A percentile compares a stretch with the other conserved stretches of the same genome.
phyloP scores from a whole-genome alignment of 2,113 vertebrate species.

The Sebastes fasciatus region DNA sequence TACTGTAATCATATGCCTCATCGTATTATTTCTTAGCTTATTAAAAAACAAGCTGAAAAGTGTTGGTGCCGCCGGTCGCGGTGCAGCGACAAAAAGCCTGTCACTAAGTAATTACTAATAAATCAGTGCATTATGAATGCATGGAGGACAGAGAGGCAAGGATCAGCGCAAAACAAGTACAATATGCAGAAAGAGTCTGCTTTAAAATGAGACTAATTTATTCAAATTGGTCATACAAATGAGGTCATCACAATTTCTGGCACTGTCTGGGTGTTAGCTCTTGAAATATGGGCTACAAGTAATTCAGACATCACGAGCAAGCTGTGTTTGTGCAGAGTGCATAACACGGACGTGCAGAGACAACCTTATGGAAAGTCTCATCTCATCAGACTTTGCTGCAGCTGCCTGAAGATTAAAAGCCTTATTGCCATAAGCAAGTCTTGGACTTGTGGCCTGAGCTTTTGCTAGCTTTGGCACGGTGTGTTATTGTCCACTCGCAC shows the following conservation, averaged over 20 bases:
- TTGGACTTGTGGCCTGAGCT: slow-evolving; percentile 38
- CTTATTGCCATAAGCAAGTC: slow-evolving; percentile 41
- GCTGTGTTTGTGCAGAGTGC: slow-evolving; percentile 35
- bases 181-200: slow-evolving; percentile 31
- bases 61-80: slow-evolving; percentile 1
- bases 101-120: slow-evolving; percentile 58
- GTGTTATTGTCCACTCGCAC: slow-evolving; percentile 23
- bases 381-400: slow-evolving; percentile 37
- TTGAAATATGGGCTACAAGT: slow-evolving; percentile 49
- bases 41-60: slow-evolving; percentile 42
- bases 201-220: slow-evolving; percentile 37
- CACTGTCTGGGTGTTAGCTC: slow-evolving; percentile 17
- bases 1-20: slow-evolving; percentile 54
- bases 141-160: slow-evolving; percentile 8
- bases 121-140: slow-evolving; percentile 32
- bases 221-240: slow-evolving; percentile 50
- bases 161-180: slow-evolving; percentile 35
- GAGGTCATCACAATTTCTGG: slow-evolving; percentile 50
- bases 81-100: slow-evolving; percentile 29
- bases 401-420: slow-evolving; percentile 62
- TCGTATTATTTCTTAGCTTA: slow-evolving; percentile 59
- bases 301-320: slow-evolving; percentile 51
- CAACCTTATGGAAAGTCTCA: slow-evolving; percentile 44
- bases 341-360: slow-evolving; percentile 22
- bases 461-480: slow-evolving; percentile 48